Conservation (phyloP, 2,113 vertebrate genomes). For the Polyodon spathula region DNA sequence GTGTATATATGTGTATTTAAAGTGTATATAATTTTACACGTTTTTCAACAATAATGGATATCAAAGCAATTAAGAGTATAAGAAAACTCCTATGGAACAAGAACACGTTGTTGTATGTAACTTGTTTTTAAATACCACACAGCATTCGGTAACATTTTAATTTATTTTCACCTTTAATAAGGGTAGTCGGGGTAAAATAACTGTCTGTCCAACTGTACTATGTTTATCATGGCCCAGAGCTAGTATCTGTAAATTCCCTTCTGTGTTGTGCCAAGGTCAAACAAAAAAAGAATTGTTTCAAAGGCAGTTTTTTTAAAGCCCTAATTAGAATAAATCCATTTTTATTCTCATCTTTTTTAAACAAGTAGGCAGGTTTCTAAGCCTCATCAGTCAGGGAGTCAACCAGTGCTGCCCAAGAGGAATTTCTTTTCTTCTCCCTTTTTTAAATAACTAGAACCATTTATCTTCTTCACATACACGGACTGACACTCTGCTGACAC, state of each 20-base stretch:
- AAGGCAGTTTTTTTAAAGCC: conserved; percentile 16
- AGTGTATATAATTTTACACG: no score
- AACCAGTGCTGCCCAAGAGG: conserved; percentile 42
- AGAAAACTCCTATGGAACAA: no score
- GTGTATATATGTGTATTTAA: no score
- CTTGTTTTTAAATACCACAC: no score
- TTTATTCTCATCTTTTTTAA: conserved; percentile 38
- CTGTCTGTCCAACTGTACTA: no score
- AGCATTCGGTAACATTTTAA: no score
- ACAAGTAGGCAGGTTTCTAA: conserved; percentile 41
- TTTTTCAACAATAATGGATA: no score
- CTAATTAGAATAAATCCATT: conserved; percentile 34
- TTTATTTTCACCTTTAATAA: no score
- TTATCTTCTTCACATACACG: conserved; percentile 54
- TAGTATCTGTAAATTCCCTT: neutral
- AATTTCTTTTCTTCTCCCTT: conserved; percentile 33
- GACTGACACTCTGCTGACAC: conserved; percentile 46
- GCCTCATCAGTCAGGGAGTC: conserved; percentile 51
- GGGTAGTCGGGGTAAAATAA: no score
- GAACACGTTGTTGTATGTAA: no score
- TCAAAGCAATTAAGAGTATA: no score
- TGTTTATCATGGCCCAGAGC: no score
- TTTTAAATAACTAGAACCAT: conserved; percentile 25
- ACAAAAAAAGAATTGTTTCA: neutral
- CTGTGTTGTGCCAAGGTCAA: neutral